Evolutionary conservation across 2,113 vertebrate species (phyloP).

Genomic region (Erinaceus europaeus): DNA sequence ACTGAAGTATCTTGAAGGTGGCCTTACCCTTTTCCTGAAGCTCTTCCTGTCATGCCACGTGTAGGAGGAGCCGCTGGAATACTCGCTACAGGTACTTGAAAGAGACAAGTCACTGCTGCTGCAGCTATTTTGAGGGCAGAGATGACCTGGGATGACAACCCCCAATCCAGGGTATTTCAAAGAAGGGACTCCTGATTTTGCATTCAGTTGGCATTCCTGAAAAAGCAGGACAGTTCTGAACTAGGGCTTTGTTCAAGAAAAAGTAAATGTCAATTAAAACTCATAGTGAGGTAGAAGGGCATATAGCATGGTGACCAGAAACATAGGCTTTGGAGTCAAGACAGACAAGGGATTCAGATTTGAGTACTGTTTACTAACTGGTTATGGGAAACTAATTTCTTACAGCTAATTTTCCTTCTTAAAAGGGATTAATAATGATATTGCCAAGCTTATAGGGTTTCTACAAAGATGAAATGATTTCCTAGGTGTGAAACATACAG

Average conservation of each 20-base stretch:
- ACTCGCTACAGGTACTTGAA: conserved; percentile 94
- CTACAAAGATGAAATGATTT: not conserved
- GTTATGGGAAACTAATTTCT: not conserved
- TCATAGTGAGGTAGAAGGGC: not conserved
- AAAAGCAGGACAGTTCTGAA: conserved; percentile 60
- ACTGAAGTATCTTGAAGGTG: not conserved
- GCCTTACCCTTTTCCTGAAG: conserved; percentile 87
- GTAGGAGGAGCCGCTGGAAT: conserved; percentile 92
- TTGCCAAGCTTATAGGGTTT: not conserved
- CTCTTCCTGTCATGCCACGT: conserved; percentile 91
- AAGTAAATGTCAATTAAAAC: not conserved
- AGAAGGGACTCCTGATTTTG: conserved; percentile 83
- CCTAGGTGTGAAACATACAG: not conserved
- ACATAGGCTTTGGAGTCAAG: not conserved
- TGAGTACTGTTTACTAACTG: not conserved
- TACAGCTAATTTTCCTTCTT: not conserved
- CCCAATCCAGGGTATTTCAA: conserved; percentile 86
- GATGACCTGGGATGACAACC: conserved; percentile 76
- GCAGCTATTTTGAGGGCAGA: conserved; percentile 88
- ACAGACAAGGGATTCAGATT: not conserved
- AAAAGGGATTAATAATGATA: not conserved
- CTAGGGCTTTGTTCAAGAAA: not conserved
- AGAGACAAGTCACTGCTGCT: conserved; percentile 94
- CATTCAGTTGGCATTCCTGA: conserved; percentile 87
- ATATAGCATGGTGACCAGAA: not conserved